Base-by-base conservation (phyloP, 2,113 vertebrate species). In the Forbesichthys papilliferus region DNA sequence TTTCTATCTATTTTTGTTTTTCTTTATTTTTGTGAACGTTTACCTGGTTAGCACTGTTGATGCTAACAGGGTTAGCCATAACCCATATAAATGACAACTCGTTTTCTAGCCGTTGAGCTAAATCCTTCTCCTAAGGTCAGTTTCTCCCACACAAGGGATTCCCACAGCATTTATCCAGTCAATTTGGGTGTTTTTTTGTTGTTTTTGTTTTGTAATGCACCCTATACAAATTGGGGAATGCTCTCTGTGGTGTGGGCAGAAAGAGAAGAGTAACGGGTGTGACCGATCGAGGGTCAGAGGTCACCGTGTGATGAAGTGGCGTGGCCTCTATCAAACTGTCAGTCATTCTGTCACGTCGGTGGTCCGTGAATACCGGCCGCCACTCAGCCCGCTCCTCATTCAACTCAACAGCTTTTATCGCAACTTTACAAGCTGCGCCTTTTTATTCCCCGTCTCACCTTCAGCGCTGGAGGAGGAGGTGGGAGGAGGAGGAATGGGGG, bases 301-400 rank as follows among this genome's bases (percentile, higher is more conserved):
- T 82, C 75, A 10, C 66, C 10, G 51, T 76, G 88, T 91, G 89
- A 92, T 92, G 89, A 90, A 92, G 91, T 93, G 88, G 83, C 91
- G 75, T 66, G 51, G 85, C 88, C 85, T 91, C 89, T 84, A 85
- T 89, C 87, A 88, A 64, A 87, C 84, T 90, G 91, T 92, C 91
- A 90, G 87, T 92, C 88, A 92, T 81, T 78, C 84, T 80, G 87
- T 81, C 84, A 75, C 55, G 62, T 49, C 86, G 78, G 89, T 80
- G 87, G 84, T 89, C 90, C 76, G 69, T 89, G 87, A 90, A 91
- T 88, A 61, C 88, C 11, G 42, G 65, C 86, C 80, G 85, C 86
- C 86, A 86, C 85, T 92, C 86, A 88, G 83, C 46, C 70, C 66
- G 1, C 76, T 69, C 81, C 65, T 77, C 84, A 80, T 88, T 88